Evolutionary conservation across 2,888 invertebrate species (phyloP), one percentile per base, ranked within the genome.

Genomic region (Polyommatus iphigenia): DNA sequence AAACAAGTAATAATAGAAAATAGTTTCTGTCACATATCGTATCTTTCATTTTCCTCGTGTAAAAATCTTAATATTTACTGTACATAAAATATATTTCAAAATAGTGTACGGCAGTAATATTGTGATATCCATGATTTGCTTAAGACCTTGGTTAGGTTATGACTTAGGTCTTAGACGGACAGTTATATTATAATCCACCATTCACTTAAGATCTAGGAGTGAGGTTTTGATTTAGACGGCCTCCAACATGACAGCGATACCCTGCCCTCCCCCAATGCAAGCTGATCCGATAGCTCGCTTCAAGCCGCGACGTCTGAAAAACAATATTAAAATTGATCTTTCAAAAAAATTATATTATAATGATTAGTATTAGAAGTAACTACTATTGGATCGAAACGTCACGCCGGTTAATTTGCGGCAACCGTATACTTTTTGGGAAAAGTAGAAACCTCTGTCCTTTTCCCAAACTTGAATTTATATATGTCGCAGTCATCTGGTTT

Each of bases 231-330:
- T 15, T 59, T 20, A 75, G n/a, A 96, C 91, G 54, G 96, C 89
- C 91, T 99, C 99, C 72, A 99, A 87, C 87, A 99, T 94, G 18
- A 99, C 85, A 2, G 99, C 99, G 86, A 99, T 99, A 79, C 99
- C 99, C 93, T 99, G 99, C 3, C 99, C 99, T 72, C 99, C 99
- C 46, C 99, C 99, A 91, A 99, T 99, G 90, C 99, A 99, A 0
- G 99, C 99, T 0, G 99, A 97, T 13, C 99, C 99, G 87, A 99
- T 96, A 54, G 96, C 99, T 80, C 97, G 96, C 90, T 98, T 98
- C 41, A 96, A 95, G 75, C 97, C 96, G 81, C 97, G 96, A 81
- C 98, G 96, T 91, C 98, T 98, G n/a, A 71, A 32, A 32, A 32
- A 32, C 32, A 32, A 32, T 29, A 32, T 3, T 32, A 2, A 32